phyloP scores from a whole-genome alignment of 2,113 vertebrate species.

The Danionella cerebrum region DNA sequence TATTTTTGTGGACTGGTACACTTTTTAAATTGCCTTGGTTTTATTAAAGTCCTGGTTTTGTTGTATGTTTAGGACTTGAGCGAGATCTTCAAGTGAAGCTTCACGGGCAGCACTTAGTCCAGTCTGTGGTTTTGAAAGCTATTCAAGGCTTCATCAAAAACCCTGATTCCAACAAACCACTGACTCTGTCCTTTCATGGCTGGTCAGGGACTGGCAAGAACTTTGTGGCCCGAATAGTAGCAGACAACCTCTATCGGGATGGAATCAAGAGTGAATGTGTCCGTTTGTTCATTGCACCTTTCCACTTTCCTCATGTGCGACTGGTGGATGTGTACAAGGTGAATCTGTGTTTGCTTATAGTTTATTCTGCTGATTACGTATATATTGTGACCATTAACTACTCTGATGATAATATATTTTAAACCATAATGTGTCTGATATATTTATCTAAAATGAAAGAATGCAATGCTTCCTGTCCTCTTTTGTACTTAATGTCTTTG shows the following conservation, averaged over 20 bases:
- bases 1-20: too few species aligned
- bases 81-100: constrained; percentile 70
- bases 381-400: too few species aligned
- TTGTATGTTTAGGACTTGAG: constrained; percentile 66
- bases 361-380: too few species aligned
- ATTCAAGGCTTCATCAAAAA: constrained; percentile 72
- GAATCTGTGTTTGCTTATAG: too few species aligned
- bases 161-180: constrained; percentile 66
- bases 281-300: constrained; percentile 74
- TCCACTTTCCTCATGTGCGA: constrained; percentile 83
- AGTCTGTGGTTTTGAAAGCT: constrained; percentile 65
- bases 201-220: constrained; percentile 97
- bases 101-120: constrained; percentile 86
- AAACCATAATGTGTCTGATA: too few species aligned
- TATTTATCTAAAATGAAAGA: too few species aligned
- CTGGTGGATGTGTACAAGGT: constrained; percentile 85
- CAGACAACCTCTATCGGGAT: constrained; percentile 79
- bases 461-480: too few species aligned
- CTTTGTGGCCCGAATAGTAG: constrained; percentile 81
- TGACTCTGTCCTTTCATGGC: constrained; percentile 88
- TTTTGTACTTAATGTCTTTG: background rate
- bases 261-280: constrained; percentile 84
- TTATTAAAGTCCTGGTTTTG: background rate
- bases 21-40: too few species aligned
- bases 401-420: too few species aligned